A percentile compares a stretch with the other conserved stretches of the same genome.
Evolutionary conservation across 2,113 vertebrate species (phyloP).

Genomic region (Uropsilus gracilis): DNA sequence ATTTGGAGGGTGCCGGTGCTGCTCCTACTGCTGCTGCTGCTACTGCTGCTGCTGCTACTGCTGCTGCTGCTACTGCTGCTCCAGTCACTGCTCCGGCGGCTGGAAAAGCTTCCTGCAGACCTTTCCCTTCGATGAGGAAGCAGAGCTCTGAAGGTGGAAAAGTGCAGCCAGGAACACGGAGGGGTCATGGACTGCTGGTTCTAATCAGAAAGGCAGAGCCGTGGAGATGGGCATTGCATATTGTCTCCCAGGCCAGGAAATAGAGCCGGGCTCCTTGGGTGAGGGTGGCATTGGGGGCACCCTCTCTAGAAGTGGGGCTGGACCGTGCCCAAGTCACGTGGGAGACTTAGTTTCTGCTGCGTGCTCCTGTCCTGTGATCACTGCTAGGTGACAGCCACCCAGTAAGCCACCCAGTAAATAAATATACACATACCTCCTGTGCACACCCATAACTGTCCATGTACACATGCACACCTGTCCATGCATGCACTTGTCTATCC

Average conservation of each 20-base stretch:
- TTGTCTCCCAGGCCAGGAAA: background rate
- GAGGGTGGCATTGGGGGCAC: background rate
- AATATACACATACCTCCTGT: background rate
- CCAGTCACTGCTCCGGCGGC: background rate
- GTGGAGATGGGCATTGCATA: background rate
- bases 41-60: background rate
- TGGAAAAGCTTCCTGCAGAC: constrained; percentile 49
- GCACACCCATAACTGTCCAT: too few relatives aligned
- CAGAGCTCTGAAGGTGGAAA: background rate
- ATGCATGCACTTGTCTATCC: background rate
- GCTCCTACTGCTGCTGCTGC: constrained; percentile 41
- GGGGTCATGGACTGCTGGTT: background rate
- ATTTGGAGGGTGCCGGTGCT: constrained; percentile 75
- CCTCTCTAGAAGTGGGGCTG: background rate
- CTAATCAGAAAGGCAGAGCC: background rate
- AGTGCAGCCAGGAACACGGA: background rate
- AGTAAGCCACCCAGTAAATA: background rate
- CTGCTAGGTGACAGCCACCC: background rate
- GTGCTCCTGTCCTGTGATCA: background rate
- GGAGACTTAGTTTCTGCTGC: background rate
- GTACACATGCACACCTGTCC: too few relatives aligned
- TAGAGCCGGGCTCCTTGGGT: background rate
- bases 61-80: background rate
- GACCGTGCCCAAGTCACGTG: background rate
- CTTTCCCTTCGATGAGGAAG: background rate